Base-by-base conservation (phyloP, 92 coral and sea anemone genomes). In the Bergia puertoricense region DNA sequence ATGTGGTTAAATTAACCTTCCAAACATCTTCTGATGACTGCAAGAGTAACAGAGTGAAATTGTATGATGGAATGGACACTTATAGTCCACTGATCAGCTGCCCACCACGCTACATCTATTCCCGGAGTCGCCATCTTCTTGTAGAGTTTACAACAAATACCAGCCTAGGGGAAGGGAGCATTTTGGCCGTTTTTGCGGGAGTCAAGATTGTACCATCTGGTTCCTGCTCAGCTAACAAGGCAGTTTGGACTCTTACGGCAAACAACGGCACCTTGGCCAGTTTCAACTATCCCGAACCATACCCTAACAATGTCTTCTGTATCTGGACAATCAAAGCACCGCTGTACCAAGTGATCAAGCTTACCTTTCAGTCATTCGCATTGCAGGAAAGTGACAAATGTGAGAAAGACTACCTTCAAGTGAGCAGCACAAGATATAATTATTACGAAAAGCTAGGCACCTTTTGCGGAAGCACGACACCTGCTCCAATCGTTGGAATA, bases 241-340 rank as follows among this genome's bases (percentile, higher is more conserved):
- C 16, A 10, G 14, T 3, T 0, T 30, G 65, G 42, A 43, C 77
- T 67, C 77, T 82, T 42, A 42, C 86, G n/a, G 86, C 42, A 41
- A 65, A 77, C 41, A 82, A 82, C 20, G 86, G 86, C 1, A 82
- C 54, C 11, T 74, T 82, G 59, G 41, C 86, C 4, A 82, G 86
- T 46, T 66, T 8, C 62, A 42, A 82, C 42, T 82, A 82, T 67
- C 86, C 76, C 75, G 50, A 22, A 13, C 16, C n/a, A 1, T 82
- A 82, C 77, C 86, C 76, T 40, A 66, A 8, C 62, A 4, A 9
- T 15, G 48, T 16, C 38, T 1, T 13, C 22, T 82, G 86, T 7
- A 4, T 1, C 7, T 82, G 86, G 86, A n/a, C 36, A 30, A 82
- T 82, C 16, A 66, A 42, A 13, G 86, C 71, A 8, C 86, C 74